These are phyloP conservation scores for Crepidodera aurea DNA, from an alignment of 2,888 invertebrate species.

Conservation along the genomic window DNA sequence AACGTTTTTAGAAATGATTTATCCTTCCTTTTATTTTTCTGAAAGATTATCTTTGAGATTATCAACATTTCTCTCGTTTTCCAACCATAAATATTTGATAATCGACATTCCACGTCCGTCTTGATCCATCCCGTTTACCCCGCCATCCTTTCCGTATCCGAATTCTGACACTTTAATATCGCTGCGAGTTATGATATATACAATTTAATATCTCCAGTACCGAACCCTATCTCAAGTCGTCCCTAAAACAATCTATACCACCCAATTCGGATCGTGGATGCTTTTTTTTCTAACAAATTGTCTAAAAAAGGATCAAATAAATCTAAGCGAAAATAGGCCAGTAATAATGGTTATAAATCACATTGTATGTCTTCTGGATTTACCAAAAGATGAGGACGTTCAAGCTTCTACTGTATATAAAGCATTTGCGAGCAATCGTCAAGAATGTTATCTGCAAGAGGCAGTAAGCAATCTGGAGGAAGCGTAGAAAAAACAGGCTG, in stretches of 20 bases:
- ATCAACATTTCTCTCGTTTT: not conserved
- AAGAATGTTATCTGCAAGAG: too few species aligned
- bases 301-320: slow-evolving; percentile 15
- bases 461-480: too few species aligned
- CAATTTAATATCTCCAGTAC: slow-evolving; percentile 20
- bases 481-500: too few species aligned
- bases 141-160: not conserved
- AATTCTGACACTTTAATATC: slow-evolving; percentile 21
- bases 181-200: slow-evolving; percentile 19
- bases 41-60: slow-evolving; percentile 1
- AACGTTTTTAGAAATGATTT: not conserved
- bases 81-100: slow-evolving; percentile 6
- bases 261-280: not conserved
- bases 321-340: slow-evolving; percentile 7
- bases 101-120: slow-evolving; percentile 3
- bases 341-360: too few species aligned
- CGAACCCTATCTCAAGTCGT: slow-evolving; percentile 12
- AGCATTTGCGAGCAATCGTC: too few species aligned
- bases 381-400: too few species aligned
- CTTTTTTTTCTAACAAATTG: slow-evolving; percentile 16
- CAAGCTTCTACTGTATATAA: too few species aligned
- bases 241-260: slow-evolving; percentile 4
- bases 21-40: not conserved
- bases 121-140: not conserved
- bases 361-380: too few species aligned